Evolutionary conservation across 1,140 invertebrate genomes (phyloP).

Genomic region (Wasmannia auropunctata): DNA sequence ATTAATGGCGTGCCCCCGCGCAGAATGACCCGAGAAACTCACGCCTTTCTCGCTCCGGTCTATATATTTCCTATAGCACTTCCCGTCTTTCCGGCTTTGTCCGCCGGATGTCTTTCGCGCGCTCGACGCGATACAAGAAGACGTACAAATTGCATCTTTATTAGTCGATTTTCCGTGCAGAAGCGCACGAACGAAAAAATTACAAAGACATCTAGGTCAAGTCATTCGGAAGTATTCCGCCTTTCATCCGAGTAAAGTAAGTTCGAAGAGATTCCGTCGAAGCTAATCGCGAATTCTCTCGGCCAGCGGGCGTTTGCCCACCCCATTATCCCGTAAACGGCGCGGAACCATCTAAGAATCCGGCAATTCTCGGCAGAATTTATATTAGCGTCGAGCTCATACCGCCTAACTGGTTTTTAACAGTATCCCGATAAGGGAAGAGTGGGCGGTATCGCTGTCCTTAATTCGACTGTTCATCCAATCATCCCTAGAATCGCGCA

Average conservation of each 20-base stretch:
- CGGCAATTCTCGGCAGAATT: conserved; percentile 63
- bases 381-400: conserved; percentile 40
- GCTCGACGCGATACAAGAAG: conserved; percentile 45
- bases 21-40: conserved; percentile 9
- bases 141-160: too few relatives aligned
- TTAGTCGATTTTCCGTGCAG: conserved; percentile 47
- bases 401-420: conserved; percentile 41
- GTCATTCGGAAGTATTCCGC: conserved; percentile 1
- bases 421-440: conserved; percentile 40
- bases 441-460: conserved; percentile 27
- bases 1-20: conserved; percentile 67
- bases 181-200: conserved; percentile 43
- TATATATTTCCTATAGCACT: neutral
- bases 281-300: conserved; percentile 38
- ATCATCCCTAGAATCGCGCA: conserved; percentile 22
- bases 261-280: conserved; percentile 9
- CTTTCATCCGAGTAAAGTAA: conserved; percentile 5
- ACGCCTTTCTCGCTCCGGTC: neutral
- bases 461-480: conserved; percentile 43
- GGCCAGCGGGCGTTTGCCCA: conserved; percentile 1
- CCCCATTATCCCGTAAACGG: conserved; percentile 60
- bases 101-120: conserved; percentile 10
- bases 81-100: neutral
- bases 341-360: conserved; percentile 53
- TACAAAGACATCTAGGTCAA: conserved; percentile 50